phyloP scores from a whole-genome alignment of 2,888 invertebrate species.

The Chymomyza amoena region DNA sequence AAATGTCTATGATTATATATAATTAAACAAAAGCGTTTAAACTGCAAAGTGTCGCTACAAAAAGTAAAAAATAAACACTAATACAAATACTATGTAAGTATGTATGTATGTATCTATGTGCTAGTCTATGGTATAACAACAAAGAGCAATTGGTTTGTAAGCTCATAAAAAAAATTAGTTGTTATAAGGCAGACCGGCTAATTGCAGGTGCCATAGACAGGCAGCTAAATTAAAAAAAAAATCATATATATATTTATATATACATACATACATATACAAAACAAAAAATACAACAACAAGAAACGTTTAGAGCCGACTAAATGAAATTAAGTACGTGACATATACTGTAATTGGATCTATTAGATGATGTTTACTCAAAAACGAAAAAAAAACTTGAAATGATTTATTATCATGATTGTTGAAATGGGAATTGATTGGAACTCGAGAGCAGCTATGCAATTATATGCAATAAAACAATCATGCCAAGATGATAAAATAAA shows the following conservation, averaged over 20 bases:
- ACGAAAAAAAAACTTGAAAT: constrained; percentile 4
- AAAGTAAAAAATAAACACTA: constrained; percentile 19
- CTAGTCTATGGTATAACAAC: background rate
- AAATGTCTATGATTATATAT: constrained; percentile 60
- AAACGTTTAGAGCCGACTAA: constrained; percentile 62
- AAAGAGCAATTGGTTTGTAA: constrained; percentile 39
- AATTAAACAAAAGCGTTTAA: constrained; percentile 65
- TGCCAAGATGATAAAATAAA: background rate
- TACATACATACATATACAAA: too few relatives aligned
- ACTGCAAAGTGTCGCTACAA: constrained; percentile 45
- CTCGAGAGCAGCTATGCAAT: background rate
- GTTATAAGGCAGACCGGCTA: constrained; percentile 62
- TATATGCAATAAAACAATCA: background rate
- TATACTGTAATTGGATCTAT: constrained; percentile 68
- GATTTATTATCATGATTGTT: background rate
- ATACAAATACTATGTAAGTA: background rate
- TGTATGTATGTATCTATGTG: background rate
- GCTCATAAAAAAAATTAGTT: constrained; percentile 57
- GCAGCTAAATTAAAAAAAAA: constrained; percentile 29
- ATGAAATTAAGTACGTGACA: constrained; percentile 73
- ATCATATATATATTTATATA: background rate
- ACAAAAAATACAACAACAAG: constrained; percentile 10
- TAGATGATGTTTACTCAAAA: constrained; percentile 44
- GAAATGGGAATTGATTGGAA: background rate
- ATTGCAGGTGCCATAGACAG: constrained; percentile 58